A percentile compares a stretch with the other conserved stretches of the same genome.
phyloP scores from a whole-genome alignment of 2,797 vertebrate species.

The Eulemur coronatus region DNA sequence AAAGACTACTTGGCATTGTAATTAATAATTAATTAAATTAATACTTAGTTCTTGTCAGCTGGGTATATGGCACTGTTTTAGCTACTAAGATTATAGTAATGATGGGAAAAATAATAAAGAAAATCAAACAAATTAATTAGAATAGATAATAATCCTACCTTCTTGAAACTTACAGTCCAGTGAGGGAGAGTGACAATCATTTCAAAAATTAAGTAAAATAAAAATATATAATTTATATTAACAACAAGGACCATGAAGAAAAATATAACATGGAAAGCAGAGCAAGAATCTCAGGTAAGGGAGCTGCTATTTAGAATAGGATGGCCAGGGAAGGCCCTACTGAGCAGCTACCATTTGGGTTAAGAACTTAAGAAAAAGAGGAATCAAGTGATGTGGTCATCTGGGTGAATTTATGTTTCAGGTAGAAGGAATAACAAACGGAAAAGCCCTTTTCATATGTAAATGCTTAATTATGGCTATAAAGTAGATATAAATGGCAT shows the following conservation, averaged over 20 bases:
- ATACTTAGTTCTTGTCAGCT: not conserved
- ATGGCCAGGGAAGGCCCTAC: not conserved
- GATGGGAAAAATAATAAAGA: not conserved
- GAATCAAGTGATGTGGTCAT: not conserved
- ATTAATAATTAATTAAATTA: slow-evolving; percentile 13
- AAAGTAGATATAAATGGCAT: not conserved
- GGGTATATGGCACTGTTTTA: not conserved
- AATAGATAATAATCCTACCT: not conserved
- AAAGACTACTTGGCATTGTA: not conserved
- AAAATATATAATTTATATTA: not conserved
- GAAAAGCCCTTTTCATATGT: not conserved
- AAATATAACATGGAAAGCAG: not conserved
- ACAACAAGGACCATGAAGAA: not conserved
- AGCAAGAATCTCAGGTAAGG: not conserved
- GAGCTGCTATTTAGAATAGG: not conserved
- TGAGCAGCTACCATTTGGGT: not conserved
- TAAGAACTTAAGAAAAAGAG: slow-evolving; percentile 5
- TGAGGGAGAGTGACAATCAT: not conserved
- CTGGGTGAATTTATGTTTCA: not conserved
- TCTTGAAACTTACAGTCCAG: not conserved
- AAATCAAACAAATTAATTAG: not conserved
- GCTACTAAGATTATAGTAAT: not conserved
- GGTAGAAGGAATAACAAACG: not conserved
- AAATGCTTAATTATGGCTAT: not conserved
- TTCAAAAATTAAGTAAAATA: not conserved